These are phyloP conservation scores for Hydrozoanthus gracilis DNA, from an alignment of 92 coral and sea anemone species.

Conservation along the genomic window DNA sequence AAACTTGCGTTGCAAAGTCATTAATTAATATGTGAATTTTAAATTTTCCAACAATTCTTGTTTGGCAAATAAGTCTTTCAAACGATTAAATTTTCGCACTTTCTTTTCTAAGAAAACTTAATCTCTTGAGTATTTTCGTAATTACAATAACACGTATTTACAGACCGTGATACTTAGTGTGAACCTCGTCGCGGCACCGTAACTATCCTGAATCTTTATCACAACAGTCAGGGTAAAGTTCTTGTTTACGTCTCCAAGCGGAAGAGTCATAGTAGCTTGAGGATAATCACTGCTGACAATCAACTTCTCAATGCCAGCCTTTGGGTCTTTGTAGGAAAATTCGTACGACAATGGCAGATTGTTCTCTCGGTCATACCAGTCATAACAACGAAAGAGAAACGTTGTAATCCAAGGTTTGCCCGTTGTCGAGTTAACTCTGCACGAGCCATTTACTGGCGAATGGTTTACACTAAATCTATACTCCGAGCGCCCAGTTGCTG, in stretches of 20 bases:
- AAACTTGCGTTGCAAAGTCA: too few relatives aligned
- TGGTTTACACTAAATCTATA: conserved; percentile 16
- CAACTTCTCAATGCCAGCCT: conserved; percentile 3
- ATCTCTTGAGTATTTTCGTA: too few relatives aligned
- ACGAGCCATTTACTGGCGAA: conserved; percentile 31
- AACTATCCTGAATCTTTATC: conserved; percentile 31
- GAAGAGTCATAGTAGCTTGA: conserved; percentile 11
- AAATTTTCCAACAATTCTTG: too few relatives aligned
- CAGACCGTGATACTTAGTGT: conserved; percentile 28
- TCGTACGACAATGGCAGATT: conserved; percentile 23
- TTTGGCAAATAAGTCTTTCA: too few relatives aligned
- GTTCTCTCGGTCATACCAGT: conserved; percentile 23
- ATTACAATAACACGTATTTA: background rate
- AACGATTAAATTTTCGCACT: too few relatives aligned
- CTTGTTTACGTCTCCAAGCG: conserved; percentile 23
- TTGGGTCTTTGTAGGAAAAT: conserved; percentile 28
- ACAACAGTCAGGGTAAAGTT: conserved; percentile 26
- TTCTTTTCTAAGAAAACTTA: too few relatives aligned
- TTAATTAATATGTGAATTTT: too few relatives aligned
- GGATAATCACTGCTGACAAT: conserved; percentile 38
- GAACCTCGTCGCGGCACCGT: conserved; percentile 7
- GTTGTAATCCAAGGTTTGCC: background rate
- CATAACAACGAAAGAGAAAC: conserved; percentile 1
- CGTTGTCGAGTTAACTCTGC: conserved; percentile 11
- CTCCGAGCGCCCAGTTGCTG: conserved; percentile 19